phyloP scores from a whole-genome alignment of 2,797 vertebrate species.

The Orientallactaga sibirica region DNA sequence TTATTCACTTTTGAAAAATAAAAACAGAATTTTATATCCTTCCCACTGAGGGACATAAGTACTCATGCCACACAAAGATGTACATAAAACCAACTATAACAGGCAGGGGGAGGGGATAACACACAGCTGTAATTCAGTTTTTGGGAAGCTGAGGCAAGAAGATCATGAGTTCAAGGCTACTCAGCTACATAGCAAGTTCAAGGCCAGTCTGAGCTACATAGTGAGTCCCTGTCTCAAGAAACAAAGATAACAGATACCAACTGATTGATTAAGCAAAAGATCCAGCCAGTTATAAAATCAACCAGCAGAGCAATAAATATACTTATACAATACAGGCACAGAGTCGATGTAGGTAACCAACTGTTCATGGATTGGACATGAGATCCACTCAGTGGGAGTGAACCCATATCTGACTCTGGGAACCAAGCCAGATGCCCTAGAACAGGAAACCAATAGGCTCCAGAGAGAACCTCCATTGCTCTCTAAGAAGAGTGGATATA shows the following conservation, averaged over 20 bases:
- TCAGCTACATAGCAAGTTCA: background rate
- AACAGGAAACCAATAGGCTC: no score
- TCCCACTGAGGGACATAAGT: background rate
- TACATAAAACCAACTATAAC: slow-evolving; percentile 23
- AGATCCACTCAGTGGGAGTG: no score
- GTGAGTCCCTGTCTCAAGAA: background rate
- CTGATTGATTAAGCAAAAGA: no score
- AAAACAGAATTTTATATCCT: background rate
- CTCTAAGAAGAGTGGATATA: no score
- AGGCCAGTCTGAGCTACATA: background rate
- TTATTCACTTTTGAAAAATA: background rate
- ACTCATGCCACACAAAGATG: background rate
- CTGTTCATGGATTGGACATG: no score
- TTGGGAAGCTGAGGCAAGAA: background rate
- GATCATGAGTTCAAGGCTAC: background rate
- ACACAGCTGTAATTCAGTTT: background rate
- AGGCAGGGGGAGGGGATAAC: background rate
- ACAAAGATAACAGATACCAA: background rate
- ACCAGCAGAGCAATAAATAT: no score
- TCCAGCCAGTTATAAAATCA: no score
- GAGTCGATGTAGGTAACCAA: no score
- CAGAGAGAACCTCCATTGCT: no score
- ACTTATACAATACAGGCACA: no score
- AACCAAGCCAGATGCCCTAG: no score
- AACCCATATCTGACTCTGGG: no score